These are phyloP conservation scores for Acipenser oxyrinchus DNA, from an alignment of 2,797 vertebrate species.

Conservation along the genomic window DNA sequence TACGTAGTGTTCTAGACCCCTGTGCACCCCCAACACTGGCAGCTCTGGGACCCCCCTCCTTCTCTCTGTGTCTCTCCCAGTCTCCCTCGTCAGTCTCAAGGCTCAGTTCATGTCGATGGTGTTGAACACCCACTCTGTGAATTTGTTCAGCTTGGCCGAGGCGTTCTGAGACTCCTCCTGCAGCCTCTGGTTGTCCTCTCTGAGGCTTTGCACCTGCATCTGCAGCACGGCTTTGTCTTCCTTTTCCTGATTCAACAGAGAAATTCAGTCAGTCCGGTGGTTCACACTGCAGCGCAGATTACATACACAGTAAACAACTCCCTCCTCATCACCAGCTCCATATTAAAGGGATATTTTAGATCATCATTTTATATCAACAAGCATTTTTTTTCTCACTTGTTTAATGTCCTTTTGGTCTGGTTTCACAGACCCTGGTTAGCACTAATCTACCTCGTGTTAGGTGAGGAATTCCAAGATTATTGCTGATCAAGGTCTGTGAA, in stretches of 20 bases:
- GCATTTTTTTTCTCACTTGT: too few species aligned
- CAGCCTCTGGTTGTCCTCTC: conserved; percentile 87
- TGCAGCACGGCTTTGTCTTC: conserved; percentile 85
- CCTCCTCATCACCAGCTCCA: too few species aligned
- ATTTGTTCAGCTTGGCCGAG: conserved; percentile 93
- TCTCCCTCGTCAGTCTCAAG: not conserved
- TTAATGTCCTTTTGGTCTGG: too few species aligned
- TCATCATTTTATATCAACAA: too few species aligned
- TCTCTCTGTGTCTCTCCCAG: not conserved
- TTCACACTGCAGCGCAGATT: too few species aligned
- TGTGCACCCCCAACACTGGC: not conserved
- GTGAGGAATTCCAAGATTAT: too few species aligned
- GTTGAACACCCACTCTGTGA: conserved; percentile 98
- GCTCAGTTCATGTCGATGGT: conserved; percentile 94
- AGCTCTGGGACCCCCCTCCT: not conserved
- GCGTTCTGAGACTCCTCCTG: conserved; percentile 92
- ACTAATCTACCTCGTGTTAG: too few species aligned
- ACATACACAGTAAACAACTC: too few species aligned
- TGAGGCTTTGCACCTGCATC: conserved; percentile 83
- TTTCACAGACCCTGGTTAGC: too few species aligned
- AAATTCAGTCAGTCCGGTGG: not conserved
- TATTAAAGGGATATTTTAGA: too few species aligned
- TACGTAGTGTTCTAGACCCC: too few species aligned
- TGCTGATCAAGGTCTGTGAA: too few species aligned
- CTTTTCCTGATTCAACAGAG: conserved; percentile 66